Evolutionary conservation across 2,888 invertebrate species (phyloP).

Genomic region (Sinodicranocentrus sp.): DNA sequence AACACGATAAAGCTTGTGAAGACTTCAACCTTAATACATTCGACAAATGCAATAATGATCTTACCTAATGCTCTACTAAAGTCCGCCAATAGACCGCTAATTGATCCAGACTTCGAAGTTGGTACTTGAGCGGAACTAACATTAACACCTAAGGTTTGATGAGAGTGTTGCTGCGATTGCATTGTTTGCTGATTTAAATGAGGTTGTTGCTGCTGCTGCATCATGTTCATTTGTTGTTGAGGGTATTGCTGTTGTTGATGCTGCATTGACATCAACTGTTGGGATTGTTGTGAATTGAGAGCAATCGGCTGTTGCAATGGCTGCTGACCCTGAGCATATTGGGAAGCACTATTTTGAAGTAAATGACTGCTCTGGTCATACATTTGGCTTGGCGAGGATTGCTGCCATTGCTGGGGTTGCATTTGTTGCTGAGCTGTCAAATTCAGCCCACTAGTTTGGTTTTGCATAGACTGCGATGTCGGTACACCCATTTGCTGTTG

Average conservation of each 20-base stretch:
- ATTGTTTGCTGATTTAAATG: conserved; percentile 55
- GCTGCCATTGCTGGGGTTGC: conserved; percentile 52
- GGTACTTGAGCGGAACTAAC: conserved; percentile 63
- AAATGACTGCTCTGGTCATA: conserved; percentile 66
- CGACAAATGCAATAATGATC: conserved; percentile 17
- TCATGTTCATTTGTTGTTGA: conserved; percentile 36
- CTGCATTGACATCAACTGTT: conserved; percentile 48
- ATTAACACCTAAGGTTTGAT: conserved; percentile 66
- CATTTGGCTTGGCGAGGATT: conserved; percentile 64
- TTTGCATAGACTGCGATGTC: conserved; percentile 54
- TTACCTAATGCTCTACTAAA: conserved; percentile 80
- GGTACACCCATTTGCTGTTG: conserved; percentile 32
- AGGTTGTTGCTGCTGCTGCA: conserved; percentile 46
- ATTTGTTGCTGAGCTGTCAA: conserved; percentile 32
- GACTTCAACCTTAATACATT: not conserved
- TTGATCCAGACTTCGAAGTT: conserved; percentile 76
- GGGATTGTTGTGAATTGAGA: conserved; percentile 38
- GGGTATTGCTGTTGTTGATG: conserved; percentile 63
- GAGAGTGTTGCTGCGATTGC: conserved; percentile 42
- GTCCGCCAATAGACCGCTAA: conserved; percentile 80
- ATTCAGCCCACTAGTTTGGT: conserved; percentile 36
- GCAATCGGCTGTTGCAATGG: conserved; percentile 18
- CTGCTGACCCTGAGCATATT: conserved; percentile 55
- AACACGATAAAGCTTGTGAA: not conserved
- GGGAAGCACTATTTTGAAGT: conserved; percentile 66